phyloP scores from a whole-genome alignment of 1,140 invertebrate species.

The Spodoptera frugiperda region DNA sequence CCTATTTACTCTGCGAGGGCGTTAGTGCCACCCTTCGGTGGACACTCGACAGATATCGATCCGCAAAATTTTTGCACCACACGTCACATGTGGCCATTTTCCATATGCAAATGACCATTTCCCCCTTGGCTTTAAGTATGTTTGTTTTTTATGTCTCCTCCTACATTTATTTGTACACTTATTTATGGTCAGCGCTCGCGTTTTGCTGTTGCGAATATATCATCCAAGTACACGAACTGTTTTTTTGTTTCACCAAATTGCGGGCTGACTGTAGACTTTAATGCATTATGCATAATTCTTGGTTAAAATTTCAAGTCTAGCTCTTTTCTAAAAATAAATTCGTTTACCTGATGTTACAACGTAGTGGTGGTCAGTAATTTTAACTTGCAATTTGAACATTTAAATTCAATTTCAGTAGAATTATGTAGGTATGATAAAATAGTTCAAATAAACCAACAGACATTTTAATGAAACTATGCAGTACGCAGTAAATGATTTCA shows the following conservation, averaged over 20 bases:
- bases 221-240: conserved; percentile 19
- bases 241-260: conserved; percentile 13
- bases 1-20: conserved; percentile 39
- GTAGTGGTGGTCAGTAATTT: no score
- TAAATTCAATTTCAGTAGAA: no score
- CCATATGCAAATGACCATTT: conserved; percentile 80
- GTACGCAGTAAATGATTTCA: background rate
- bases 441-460: no score
- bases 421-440: no score
- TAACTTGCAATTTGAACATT: no score
- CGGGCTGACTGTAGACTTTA: conserved; percentile 18
- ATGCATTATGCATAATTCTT: background rate
- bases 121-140: conserved; percentile 75
- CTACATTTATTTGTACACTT: conserved; percentile 65
- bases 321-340: no score
- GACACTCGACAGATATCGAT: conserved; percentile 59
- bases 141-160: conserved; percentile 79
- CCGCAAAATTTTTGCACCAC: conserved; percentile 61
- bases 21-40: conserved; percentile 24
- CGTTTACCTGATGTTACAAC: no score
- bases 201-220: conserved; percentile 35
- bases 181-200: conserved; percentile 63
- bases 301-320: no score
- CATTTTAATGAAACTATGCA: no score
- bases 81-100: conserved; percentile 74